Evolutionary conservation across 1,140 invertebrate species (phyloP), one percentile per base, ranked within the genome.

Genomic region (Tenebrio molitor): DNA sequence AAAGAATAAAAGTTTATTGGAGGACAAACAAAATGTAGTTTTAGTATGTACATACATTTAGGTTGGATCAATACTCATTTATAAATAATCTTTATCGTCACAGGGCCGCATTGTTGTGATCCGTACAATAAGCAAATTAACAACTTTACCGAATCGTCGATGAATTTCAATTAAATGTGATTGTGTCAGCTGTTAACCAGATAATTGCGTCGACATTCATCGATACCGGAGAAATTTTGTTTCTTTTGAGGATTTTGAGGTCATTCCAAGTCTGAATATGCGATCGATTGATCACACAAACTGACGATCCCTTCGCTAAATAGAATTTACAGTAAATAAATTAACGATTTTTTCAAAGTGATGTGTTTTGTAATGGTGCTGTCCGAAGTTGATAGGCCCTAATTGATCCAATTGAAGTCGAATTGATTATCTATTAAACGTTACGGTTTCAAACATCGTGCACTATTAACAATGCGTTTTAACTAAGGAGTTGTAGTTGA

Each of bases 401-500:
- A 58, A 58, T 58, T 58, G 50, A 58, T 58, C 50, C 23, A 58
- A 58, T 58, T 58, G 50, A 58, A 29, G 50, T 12, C 14, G 42
- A 46, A 46, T 58, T 23, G 50, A 29, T 58, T 58, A 58, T 58
- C 50, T 58, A 58, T 58, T 58, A 58, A 58, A 58, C 21, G 50
- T 6, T 25, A 15, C 50, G 50, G 50, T 15, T 50, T 25, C n/a
- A 58, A 58, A 58, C 50, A 58, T 58, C 50, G 50, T 58, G 50
- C 21, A 58, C 50, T 58, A 58, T 58, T 58, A 58, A 58, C 50
- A 58, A 58, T 58, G 23, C 50, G 50, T 58, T 58, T 58, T 58
- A 58, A 58, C 50, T 58, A 58, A 66, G 41, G 63, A 42, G 16
- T 66, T 44, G 36, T 19, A 66, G 12, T 66, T 66, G 64, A 66